A percentile compares a stretch with the other conserved stretches of the same genome.
Evolutionary conservation across 2,113 vertebrate species (phyloP).

Genomic region (Eidolon helvum): DNA sequence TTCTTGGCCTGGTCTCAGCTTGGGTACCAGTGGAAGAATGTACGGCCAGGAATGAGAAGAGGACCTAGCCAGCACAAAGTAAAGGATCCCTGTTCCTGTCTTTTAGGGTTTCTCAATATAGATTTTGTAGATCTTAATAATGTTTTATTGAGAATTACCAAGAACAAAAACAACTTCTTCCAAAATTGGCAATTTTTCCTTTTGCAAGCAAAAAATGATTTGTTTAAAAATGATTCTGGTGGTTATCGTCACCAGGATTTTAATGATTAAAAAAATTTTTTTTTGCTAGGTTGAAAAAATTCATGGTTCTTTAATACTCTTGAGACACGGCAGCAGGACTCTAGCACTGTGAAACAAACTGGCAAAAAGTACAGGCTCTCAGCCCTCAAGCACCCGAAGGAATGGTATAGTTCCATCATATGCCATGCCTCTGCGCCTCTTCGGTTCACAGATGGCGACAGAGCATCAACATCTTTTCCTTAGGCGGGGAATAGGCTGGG

Average conservation of each 20-base stretch:
- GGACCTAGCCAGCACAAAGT: neutral
- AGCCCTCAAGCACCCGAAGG: neutral
- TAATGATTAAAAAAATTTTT: neutral
- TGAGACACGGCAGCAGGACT: neutral
- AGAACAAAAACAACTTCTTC: slow-evolving; percentile 2
- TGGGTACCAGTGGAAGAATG: neutral
- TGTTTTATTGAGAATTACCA: neutral
- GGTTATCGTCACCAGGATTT: neutral
- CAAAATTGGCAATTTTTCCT: neutral
- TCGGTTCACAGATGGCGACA: neutral
- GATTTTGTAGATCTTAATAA: neutral
- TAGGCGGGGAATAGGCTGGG: neutral
- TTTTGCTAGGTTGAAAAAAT: neutral
- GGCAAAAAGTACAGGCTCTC: neutral
- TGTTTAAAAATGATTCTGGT: neutral
- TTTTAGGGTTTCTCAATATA: neutral
- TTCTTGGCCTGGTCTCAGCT: neutral
- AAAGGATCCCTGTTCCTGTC: neutral
- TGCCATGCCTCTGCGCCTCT: neutral
- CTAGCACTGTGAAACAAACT: neutral
- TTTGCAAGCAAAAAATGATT: neutral
- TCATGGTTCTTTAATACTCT: neutral
- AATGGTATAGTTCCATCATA: neutral
- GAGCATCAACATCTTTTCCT: neutral
- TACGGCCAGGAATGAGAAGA: neutral